Conservation (phyloP, 2,797 vertebrate genomes). For the Lemur catta region DNA sequence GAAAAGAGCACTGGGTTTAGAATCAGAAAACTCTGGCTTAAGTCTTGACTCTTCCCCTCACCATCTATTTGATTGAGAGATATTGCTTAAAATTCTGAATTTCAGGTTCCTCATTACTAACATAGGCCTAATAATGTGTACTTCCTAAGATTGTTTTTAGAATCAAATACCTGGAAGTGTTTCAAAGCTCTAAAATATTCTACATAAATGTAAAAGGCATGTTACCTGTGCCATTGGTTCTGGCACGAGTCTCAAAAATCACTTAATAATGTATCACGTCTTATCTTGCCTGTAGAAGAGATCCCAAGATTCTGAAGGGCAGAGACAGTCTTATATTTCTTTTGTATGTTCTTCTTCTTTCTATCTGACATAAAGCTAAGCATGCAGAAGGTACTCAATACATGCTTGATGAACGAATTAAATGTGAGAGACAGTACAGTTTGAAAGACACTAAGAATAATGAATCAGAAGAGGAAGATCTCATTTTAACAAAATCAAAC, state of each 20-base stretch:
- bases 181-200: constrained; percentile 18
- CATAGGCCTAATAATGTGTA: neutral
- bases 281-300: neutral
- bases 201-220: neutral
- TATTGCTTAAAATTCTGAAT: constrained; percentile 2
- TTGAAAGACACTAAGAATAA: constrained; percentile 30
- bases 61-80: constrained; percentile 4
- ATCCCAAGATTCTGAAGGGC: neutral
- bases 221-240: neutral
- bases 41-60: neutral
- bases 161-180: neutral
- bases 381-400: constrained; percentile 6
- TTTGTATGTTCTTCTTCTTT: constrained; percentile 42
- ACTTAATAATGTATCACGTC: neutral
- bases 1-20: neutral
- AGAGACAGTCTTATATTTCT: constrained; percentile 17
- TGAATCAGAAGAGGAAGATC: neutral
- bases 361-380: neutral
- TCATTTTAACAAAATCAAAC: constrained; percentile 31
- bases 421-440: constrained; percentile 8
- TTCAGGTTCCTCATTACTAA: neutral
- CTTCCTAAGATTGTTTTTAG: neutral
- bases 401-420: constrained; percentile 34
- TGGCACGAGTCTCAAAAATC: neutral
- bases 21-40: neutral